Evolutionary conservation across 2,797 vertebrate species (phyloP).

Genomic region (Prionace glauca): DNA sequence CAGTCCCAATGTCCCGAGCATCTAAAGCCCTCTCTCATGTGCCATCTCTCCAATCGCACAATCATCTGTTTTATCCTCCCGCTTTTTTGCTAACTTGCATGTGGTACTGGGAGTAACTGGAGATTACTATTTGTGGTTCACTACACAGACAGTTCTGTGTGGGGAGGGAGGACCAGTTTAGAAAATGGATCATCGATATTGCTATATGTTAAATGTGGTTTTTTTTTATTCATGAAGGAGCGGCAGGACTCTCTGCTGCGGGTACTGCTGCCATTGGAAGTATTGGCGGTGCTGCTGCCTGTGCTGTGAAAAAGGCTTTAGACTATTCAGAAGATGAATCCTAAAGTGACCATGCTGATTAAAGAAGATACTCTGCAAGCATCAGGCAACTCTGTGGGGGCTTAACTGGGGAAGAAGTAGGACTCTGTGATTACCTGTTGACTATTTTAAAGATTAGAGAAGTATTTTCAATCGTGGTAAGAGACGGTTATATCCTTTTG

Average conservation of each 20-base stretch:
- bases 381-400: background rate
- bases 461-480: background rate
- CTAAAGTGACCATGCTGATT: background rate
- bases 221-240: background rate
- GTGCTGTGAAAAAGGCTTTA: accelerated
- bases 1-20: no score
- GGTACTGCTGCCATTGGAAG: background rate
- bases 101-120: no score
- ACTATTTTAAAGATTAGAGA: background rate
- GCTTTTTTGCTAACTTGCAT: no score
- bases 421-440: background rate
- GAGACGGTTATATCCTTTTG: background rate
- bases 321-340: background rate
- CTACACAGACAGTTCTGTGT: background rate
- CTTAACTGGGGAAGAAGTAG: background rate
- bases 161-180: background rate
- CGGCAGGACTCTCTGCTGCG: background rate
- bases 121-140: background rate
- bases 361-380: background rate
- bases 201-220: background rate
- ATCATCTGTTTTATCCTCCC: no score
- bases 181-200: background rate
- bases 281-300: background rate
- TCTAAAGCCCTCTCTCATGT: no score
- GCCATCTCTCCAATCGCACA: no score